Conservation (phyloP, 2,113 vertebrate species). For the Candoia aspera region DNA sequence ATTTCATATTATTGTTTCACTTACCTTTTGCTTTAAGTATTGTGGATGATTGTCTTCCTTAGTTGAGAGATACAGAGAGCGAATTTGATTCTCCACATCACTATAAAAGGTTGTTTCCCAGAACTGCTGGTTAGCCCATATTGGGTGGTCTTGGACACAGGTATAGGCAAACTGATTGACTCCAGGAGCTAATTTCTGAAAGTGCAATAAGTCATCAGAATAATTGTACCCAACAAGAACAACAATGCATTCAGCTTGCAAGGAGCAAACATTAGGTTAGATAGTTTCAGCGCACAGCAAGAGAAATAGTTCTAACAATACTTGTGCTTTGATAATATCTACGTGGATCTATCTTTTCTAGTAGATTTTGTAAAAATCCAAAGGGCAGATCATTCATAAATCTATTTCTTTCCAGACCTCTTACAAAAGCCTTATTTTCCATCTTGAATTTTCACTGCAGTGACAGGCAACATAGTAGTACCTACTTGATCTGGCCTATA, state of each 20-base stretch:
- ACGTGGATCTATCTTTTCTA: neutral
- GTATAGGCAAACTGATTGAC: constrained; percentile 97
- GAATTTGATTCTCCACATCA: constrained; percentile 93
- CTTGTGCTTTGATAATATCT: neutral
- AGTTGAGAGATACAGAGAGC: constrained; percentile 87
- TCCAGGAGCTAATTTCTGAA: constrained; percentile 90
- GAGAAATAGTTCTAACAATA: neutral
- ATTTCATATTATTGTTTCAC: constrained; percentile 12
- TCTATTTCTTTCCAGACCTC: constrained; percentile 9
- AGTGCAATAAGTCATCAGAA: constrained; percentile 31
- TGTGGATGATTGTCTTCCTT: constrained; percentile 77
- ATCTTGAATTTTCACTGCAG: constrained; percentile 7
- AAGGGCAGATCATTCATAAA: neutral
- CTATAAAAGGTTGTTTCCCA: constrained; percentile 98
- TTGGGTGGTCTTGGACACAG: constrained; percentile 95
- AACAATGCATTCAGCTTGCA: neutral
- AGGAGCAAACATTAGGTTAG: neutral
- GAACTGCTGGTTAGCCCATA: constrained; percentile 97
- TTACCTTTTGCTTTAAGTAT: constrained; percentile 81
- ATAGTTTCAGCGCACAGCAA: neutral
- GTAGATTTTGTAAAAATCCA: neutral
- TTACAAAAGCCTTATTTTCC: neutral
- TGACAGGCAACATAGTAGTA: constrained; percentile 11
- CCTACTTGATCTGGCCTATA: neutral
- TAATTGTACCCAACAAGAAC: neutral